Percentiles rank a stretch among this genome's conserved stretches.
phyloP scores from a whole-genome alignment of 2,888 invertebrate species.

The Nomada flava region DNA sequence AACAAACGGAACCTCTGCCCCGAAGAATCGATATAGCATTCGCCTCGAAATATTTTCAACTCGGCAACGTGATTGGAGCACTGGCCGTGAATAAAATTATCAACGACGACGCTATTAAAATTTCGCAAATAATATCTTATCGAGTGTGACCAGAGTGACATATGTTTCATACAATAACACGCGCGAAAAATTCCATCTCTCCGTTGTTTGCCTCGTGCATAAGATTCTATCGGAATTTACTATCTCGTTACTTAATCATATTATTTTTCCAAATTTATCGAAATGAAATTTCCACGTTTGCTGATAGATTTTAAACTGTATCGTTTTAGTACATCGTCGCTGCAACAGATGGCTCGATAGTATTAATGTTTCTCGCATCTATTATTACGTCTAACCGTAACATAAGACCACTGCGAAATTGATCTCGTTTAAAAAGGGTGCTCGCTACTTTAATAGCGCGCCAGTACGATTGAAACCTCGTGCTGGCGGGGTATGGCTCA shows the following conservation, averaged over 20 bases:
- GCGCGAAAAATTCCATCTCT: too few species aligned
- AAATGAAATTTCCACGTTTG: not conserved
- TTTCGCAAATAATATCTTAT: constrained; percentile 46
- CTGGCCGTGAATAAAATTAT: constrained; percentile 35
- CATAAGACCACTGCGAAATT: constrained; percentile 16
- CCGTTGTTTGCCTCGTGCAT: too few species aligned
- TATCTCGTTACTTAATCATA: not conserved
- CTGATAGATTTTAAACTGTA: not conserved
- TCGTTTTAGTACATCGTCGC: constrained; percentile 41
- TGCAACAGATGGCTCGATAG: constrained; percentile 53
- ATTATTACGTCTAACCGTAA: not conserved
- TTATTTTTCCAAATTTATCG: not conserved
- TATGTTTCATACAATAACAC: not conserved
- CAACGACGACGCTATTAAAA: constrained; percentile 18
- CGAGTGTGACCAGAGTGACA: not conserved
- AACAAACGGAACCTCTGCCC: not conserved
- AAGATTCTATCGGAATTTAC: not conserved
- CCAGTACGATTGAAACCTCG: constrained; percentile 81
- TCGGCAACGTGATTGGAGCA: not conserved
- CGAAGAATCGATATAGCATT: constrained; percentile 27
- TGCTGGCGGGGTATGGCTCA: constrained; percentile 91
- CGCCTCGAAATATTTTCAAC: constrained; percentile 29
- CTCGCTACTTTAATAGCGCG: constrained; percentile 90
- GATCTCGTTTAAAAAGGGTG: constrained; percentile 78
- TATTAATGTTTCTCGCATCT: constrained; percentile 52